Conservation (phyloP, 64 coral and sea anemone species). For the Pocillopora verrucosa region DNA sequence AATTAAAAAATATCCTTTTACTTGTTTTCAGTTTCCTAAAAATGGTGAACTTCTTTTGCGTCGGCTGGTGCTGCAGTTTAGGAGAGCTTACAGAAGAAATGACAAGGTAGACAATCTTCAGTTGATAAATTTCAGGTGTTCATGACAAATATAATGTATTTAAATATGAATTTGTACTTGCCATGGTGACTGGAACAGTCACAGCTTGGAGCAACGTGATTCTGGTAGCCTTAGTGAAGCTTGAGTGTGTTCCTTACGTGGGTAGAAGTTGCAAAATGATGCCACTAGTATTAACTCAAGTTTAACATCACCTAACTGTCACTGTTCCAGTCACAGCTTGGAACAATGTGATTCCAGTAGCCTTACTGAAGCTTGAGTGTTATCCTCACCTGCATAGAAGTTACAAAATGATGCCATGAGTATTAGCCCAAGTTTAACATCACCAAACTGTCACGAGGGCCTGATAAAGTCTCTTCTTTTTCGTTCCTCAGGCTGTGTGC, state of each 20-base stretch:
- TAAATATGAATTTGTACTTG: not conserved
- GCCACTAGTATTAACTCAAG: too few species aligned
- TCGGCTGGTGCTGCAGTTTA: constrained; percentile 86
- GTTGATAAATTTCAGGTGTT: not conserved
- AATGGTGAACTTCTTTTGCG: constrained; percentile 98
- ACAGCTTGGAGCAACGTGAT: too few species aligned
- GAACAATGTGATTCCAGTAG: too few species aligned
- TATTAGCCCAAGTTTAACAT: not conserved
- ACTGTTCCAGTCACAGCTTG: too few species aligned
- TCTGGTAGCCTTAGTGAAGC: too few species aligned
- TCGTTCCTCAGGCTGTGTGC: constrained; percentile 70
- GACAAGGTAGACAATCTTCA: constrained; percentile 64
- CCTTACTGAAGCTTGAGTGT: too few species aligned
- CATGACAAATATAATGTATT: too few species aligned
- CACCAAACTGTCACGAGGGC: not conserved
- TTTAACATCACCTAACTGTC: not conserved
- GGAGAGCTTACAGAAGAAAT: constrained; percentile 95
- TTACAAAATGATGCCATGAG: too few species aligned
- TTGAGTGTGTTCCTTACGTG: too few species aligned
- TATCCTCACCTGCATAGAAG: too few species aligned
- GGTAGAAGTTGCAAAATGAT: too few species aligned
- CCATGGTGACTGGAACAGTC: too few species aligned
- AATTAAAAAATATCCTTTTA: not conserved
- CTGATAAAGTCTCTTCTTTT: not conserved
- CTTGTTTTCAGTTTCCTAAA: constrained; percentile 84